A percentile compares a stretch with the other conserved stretches of the same genome.
phyloP scores from a whole-genome alignment of 2,888 invertebrate genomes.

The Ochlodes sylvanus region DNA sequence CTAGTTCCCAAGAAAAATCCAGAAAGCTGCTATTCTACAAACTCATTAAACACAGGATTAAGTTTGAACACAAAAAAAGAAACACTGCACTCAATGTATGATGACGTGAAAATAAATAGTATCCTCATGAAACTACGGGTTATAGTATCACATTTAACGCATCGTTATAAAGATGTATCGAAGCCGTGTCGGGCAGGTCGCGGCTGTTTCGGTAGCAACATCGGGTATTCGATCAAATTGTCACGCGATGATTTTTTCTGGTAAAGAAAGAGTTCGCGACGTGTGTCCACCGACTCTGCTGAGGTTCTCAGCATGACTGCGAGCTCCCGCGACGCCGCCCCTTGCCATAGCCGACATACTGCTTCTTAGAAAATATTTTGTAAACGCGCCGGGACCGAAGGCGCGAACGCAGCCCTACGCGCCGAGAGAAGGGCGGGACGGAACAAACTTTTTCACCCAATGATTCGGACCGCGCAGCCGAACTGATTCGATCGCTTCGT shows the following conservation, averaged over 20 bases:
- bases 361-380: slow-evolving; percentile 77
- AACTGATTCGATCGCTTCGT: slow-evolving; percentile 48
- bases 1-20: slow-evolving; percentile 30
- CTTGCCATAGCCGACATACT: slow-evolving; percentile 78
- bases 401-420: slow-evolving; percentile 77
- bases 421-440: slow-evolving; percentile 72
- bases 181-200: slow-evolving; percentile 52
- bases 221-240: slow-evolving; percentile 68
- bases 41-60: slow-evolving; percentile 48
- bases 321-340: slow-evolving; percentile 83
- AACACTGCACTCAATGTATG: slow-evolving; percentile 75
- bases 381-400: slow-evolving; percentile 60
- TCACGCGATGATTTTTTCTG: slow-evolving; percentile 75
- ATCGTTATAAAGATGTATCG: slow-evolving; percentile 71
- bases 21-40: slow-evolving; percentile 45
- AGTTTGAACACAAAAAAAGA: slow-evolving; percentile 57
- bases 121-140: slow-evolving; percentile 67
- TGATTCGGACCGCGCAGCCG: slow-evolving; percentile 55
- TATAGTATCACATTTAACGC: slow-evolving; percentile 73
- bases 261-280: slow-evolving; percentile 76
- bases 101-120: slow-evolving; percentile 66
- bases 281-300: slow-evolving; percentile 80
- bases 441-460: slow-evolving; percentile 76
- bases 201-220: slow-evolving; percentile 57
- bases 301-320: slow-evolving; percentile 84